phyloP scores from a whole-genome alignment of 2,113 vertebrate species.

The Cettia cetti region DNA sequence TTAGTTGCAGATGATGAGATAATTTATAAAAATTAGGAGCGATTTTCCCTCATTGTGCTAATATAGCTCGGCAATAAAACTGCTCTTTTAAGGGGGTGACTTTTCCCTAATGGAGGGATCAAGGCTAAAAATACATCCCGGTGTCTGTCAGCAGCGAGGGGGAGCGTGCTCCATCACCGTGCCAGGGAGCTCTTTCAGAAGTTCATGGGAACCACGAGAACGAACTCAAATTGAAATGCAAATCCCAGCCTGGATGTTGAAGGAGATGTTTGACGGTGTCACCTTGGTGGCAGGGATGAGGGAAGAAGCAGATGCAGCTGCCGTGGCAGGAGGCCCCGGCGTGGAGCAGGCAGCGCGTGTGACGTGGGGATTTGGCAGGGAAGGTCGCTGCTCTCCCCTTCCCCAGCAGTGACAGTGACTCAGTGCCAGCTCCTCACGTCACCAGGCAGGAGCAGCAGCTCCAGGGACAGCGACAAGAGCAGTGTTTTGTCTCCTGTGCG shows the following conservation, averaged over 20 bases:
- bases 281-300: constrained; percentile 13
- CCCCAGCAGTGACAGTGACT: background rate
- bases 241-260: background rate
- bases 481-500: background rate
- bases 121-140: constrained; percentile 10
- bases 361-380: background rate
- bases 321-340: background rate
- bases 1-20: constrained; percentile 78
- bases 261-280: background rate
- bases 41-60: constrained; percentile 74
- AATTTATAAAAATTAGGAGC: constrained; percentile 77
- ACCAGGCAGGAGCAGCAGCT: background rate
- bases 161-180: background rate
- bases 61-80: constrained; percentile 62
- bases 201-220: background rate
- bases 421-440: background rate
- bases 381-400: background rate
- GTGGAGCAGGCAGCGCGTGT: background rate
- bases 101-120: constrained; percentile 55
- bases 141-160: background rate
- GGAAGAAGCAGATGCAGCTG: accelerated
- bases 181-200: background rate
- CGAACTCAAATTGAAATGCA: constrained; percentile 26
- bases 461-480: background rate
- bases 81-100: constrained; percentile 49